Conservation (phyloP, 2,113 vertebrate genomes). For the Epinephelus moara region DNA sequence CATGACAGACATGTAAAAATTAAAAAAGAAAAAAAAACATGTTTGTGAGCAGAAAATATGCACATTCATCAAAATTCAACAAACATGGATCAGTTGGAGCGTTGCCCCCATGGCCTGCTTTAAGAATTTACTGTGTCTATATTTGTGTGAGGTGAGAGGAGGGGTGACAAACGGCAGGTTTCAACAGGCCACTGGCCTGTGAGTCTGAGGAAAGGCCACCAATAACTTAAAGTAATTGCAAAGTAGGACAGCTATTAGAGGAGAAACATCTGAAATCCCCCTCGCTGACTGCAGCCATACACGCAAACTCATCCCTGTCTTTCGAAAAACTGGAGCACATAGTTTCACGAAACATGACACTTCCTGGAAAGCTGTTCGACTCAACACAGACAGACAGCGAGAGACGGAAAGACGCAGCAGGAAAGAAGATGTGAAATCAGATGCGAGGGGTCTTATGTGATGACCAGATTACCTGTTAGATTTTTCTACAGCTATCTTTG, state of each 20-base stretch:
- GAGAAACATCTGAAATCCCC: constrained; percentile 39
- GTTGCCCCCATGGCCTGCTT: background rate
- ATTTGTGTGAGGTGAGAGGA: constrained; percentile 11
- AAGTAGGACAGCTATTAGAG: constrained; percentile 43
- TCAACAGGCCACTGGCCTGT: constrained; percentile 45
- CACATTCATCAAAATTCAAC: constrained; percentile 7
- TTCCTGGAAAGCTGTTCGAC: background rate
- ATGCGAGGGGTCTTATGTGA: background rate
- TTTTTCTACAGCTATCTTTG: constrained; percentile 3
- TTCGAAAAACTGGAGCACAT: background rate
- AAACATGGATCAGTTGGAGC: background rate
- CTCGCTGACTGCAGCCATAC: background rate
- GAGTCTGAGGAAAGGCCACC: constrained; percentile 27
- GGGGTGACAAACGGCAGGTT: constrained; percentile 38
- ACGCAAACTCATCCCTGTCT: constrained; percentile 9
- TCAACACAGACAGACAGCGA: background rate
- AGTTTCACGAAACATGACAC: constrained; percentile 6
- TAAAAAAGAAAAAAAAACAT: background rate
- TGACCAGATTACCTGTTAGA: background rate
- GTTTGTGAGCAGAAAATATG: background rate
- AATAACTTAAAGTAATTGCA: constrained; percentile 52
- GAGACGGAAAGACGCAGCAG: background rate
- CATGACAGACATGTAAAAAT: background rate
- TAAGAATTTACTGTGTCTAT: constrained; percentile 3
- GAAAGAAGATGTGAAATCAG: background rate